Evolutionary conservation across 1,140 invertebrate species (phyloP).

Genomic region (Solen grandis): DNA sequence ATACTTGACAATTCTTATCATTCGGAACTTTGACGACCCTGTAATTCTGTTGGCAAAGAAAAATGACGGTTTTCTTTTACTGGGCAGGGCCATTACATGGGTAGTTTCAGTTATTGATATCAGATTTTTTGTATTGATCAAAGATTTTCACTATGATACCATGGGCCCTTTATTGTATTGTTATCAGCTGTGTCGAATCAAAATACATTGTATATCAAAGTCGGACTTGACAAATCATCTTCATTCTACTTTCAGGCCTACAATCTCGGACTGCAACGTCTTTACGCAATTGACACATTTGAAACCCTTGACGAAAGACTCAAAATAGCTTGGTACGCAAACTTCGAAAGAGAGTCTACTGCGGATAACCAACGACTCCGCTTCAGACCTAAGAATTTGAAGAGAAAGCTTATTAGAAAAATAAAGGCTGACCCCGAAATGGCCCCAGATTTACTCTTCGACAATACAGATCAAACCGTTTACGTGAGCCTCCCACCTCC

Average conservation of each 20-base stretch:
- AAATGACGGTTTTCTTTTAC: too few species aligned
- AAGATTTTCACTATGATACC: too few species aligned
- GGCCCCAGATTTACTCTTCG: slow-evolving; percentile 50
- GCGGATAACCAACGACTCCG: background rate
- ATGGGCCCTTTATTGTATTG: too few species aligned
- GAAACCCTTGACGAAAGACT: slow-evolving; percentile 54
- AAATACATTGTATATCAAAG: background rate
- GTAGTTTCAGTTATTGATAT: background rate
- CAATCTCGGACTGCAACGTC: slow-evolving; percentile 63
- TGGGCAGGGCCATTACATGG: too few species aligned
- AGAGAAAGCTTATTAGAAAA: background rate
- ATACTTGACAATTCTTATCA: too few species aligned
- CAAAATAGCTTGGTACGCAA: slow-evolving; percentile 60
- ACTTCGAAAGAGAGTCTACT: slow-evolving; percentile 56
- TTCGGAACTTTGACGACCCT: too few species aligned
- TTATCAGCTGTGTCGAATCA: too few species aligned
- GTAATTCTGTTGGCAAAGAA: too few species aligned
- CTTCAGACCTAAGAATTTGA: background rate
- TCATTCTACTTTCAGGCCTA: slow-evolving; percentile 15
- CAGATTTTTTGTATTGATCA: too few species aligned
- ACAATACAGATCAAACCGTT: slow-evolving; percentile 40
- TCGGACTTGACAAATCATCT: background rate
- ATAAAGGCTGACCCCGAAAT: background rate
- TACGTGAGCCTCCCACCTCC: slow-evolving; percentile 62
- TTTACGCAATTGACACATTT: slow-evolving; percentile 66